A percentile compares a stretch with the other conserved stretches of the same genome.
These are phyloP conservation scores for Chloropsis cyanopogon DNA, from an alignment of 2,113 vertebrate species.

Conservation along the genomic window DNA sequence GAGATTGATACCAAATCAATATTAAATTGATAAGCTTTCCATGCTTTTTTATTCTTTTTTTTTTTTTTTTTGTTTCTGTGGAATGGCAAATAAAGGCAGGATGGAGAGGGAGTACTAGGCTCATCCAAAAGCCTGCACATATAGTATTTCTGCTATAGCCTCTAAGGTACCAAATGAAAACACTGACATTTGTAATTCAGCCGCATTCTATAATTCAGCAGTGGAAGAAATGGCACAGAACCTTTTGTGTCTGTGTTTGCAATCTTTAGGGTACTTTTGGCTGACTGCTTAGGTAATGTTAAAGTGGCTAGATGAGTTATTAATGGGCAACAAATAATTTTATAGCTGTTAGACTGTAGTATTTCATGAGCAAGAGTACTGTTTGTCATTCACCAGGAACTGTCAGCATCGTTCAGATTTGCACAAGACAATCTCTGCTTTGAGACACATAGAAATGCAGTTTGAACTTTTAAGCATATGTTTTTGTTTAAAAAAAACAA, in stretches of 20 bases:
- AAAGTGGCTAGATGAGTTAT: slow-evolving; percentile 8
- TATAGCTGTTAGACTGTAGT: background rate
- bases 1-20: background rate
- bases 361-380: background rate
- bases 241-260: slow-evolving; percentile 34
- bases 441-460: rapidly evolving
- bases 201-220: background rate
- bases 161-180: background rate
- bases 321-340: background rate
- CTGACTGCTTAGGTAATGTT: background rate
- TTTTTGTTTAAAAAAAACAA: background rate
- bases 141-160: background rate
- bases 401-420: background rate
- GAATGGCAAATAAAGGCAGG: background rate
- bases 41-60: background rate
- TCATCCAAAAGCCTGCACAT: background rate
- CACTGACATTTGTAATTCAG: background rate
- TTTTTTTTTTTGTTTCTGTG: background rate
- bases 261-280: background rate
- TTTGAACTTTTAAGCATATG: background rate
- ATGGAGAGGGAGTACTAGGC: background rate
- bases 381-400: background rate
- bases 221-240: background rate
- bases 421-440: background rate
- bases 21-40: background rate